Conservation (phyloP, 1,140 invertebrate genomes). For the Lasioglossum albipes region DNA sequence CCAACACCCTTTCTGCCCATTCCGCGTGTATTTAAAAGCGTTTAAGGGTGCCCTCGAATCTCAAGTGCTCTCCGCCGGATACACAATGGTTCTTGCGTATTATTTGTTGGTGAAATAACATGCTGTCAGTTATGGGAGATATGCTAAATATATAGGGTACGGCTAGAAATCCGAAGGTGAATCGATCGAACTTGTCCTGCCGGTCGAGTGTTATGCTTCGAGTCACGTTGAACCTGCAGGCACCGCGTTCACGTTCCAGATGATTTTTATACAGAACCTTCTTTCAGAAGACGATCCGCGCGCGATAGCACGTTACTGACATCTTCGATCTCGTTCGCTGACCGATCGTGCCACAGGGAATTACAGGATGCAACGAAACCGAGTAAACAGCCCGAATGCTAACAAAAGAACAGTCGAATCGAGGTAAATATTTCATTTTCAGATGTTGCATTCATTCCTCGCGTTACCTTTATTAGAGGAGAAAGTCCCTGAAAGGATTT, state of each 20-base stretch:
- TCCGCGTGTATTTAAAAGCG: constrained; percentile 69
- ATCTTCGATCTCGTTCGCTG: neutral
- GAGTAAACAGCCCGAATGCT: too few relatives aligned
- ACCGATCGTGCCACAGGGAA: too few relatives aligned
- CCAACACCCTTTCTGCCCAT: constrained; percentile 33
- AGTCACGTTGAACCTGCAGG: constrained; percentile 54
- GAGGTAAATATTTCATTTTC: too few relatives aligned
- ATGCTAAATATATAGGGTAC: constrained; percentile 74
- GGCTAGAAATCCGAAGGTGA: constrained; percentile 62
- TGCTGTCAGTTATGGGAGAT: constrained; percentile 75
- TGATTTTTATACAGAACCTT: constrained; percentile 52
- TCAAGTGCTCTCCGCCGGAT: constrained; percentile 61
- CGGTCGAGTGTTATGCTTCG: constrained; percentile 65
- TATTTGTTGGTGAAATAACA: constrained; percentile 78
- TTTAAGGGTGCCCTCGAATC: constrained; percentile 63
- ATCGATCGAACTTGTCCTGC: constrained; percentile 64
- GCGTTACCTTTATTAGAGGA: too few relatives aligned
- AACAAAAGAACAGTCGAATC: too few relatives aligned
- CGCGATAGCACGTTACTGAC: constrained; percentile 22
- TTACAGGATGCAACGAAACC: too few relatives aligned
- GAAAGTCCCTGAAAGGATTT: too few relatives aligned
- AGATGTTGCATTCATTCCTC: too few relatives aligned
- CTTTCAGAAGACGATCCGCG: constrained; percentile 54
- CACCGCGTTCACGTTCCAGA: constrained; percentile 36
- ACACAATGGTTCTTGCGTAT: constrained; percentile 71